These are phyloP conservation scores for Epiblema foenella DNA, from an alignment of 2,888 invertebrate species.

Conservation along the genomic window DNA sequence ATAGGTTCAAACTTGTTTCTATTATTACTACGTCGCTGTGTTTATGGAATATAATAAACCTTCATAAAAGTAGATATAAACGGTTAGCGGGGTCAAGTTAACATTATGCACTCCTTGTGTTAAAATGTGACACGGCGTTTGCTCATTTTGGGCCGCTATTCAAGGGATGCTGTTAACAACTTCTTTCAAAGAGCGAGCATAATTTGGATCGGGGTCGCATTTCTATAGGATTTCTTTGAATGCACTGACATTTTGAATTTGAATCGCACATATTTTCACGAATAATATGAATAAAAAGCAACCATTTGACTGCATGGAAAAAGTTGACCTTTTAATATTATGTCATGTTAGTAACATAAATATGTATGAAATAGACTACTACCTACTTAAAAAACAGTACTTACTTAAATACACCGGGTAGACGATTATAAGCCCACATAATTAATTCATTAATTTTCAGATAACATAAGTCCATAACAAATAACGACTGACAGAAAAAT, in stretches of 20 bases:
- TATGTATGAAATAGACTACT: constrained; percentile 1
- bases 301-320: constrained; percentile 21
- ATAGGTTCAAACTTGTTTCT: constrained; percentile 66
- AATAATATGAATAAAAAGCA: constrained; percentile 28
- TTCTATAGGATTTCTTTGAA: constrained; percentile 79
- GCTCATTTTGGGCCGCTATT: constrained; percentile 81
- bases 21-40: constrained; percentile 59
- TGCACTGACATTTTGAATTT: constrained; percentile 57
- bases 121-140: constrained; percentile 77
- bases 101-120: constrained; percentile 76
- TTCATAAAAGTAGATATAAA: constrained; percentile 68
- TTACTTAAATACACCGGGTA: not conserved
- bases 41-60: constrained; percentile 74
- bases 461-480: not conserved
- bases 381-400: not conserved
- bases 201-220: constrained; percentile 81
- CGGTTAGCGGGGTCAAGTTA: constrained; percentile 77
- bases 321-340: not conserved
- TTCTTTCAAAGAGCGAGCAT: constrained; percentile 81
- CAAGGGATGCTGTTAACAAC: constrained; percentile 84
- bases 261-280: constrained; percentile 30
- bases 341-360: not conserved
- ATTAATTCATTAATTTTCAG: not conserved
- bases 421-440: not conserved
- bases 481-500: not conserved